phyloP scores from a whole-genome alignment of 2,888 invertebrate species.

The Cheiracanthium punctorium region DNA sequence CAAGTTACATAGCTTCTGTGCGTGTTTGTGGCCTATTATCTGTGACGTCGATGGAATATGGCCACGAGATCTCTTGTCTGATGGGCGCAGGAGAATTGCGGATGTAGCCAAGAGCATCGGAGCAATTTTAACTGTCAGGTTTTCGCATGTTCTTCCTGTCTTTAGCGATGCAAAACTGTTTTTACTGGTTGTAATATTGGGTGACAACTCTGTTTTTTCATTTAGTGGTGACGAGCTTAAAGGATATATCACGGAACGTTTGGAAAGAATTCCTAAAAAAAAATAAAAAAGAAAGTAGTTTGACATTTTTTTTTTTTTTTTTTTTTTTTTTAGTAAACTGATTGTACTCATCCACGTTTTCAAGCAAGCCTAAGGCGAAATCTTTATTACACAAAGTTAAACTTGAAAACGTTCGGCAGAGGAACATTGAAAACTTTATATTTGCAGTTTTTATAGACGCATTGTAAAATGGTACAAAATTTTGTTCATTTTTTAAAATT shows the following conservation, averaged over 20 bases:
- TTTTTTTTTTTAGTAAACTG: too few relatives aligned
- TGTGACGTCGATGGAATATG: not conserved
- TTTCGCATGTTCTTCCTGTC: not conserved
- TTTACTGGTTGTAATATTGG: not conserved
- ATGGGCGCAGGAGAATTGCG: not conserved
- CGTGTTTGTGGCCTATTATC: slow-evolving; percentile 3
- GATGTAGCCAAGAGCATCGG: not conserved
- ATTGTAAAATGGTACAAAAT: too few relatives aligned
- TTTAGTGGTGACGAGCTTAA: not conserved
- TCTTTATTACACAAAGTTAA: too few relatives aligned
- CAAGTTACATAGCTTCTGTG: not conserved
- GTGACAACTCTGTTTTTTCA: not conserved
- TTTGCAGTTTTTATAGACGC: too few relatives aligned
- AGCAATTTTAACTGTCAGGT: not conserved
- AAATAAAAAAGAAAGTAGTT: too few relatives aligned
- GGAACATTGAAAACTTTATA: too few relatives aligned
- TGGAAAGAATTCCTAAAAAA: not conserved
- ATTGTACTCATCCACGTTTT: too few relatives aligned
- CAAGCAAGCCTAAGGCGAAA: too few relatives aligned
- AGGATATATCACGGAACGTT: not conserved
- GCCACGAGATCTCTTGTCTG: not conserved
- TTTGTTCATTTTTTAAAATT: too few relatives aligned
- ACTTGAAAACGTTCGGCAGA: too few relatives aligned
- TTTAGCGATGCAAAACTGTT: not conserved
- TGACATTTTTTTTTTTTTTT: too few relatives aligned